Conservation (phyloP, 2,797 vertebrate genomes). For the Spinus olivaceus region DNA sequence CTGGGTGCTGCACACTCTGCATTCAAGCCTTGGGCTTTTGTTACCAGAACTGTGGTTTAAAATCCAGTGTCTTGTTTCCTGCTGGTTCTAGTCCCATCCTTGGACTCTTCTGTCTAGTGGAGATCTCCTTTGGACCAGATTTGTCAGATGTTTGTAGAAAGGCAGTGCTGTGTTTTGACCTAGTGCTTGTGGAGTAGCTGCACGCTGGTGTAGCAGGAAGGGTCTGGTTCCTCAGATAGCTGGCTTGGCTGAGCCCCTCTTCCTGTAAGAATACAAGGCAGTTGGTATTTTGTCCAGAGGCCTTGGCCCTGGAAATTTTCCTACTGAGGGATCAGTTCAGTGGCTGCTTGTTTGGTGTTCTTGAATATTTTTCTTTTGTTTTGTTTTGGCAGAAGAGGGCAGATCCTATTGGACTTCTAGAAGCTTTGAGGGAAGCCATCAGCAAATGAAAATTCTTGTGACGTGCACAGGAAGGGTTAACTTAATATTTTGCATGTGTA, state of each 20-base stretch:
- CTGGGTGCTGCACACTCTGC: background rate
- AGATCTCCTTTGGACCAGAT: background rate
- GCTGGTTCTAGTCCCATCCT: background rate
- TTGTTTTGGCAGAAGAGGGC: background rate
- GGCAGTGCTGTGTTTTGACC: background rate
- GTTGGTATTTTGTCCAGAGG: background rate
- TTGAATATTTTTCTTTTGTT: background rate
- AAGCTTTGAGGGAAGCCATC: background rate
- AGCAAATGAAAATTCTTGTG: background rate
- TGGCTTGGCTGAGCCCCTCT: conserved; percentile 35
- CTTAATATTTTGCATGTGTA: rapidly evolving
- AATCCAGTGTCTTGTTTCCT: background rate
- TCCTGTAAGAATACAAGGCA: conserved; percentile 33
- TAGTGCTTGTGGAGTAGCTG: background rate
- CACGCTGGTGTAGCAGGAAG: conserved; percentile 36
- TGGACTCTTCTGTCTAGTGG: background rate
- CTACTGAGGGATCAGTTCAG: background rate
- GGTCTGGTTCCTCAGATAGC: conserved; percentile 66
- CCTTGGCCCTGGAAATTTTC: conserved; percentile 14
- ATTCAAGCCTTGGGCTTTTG: background rate
- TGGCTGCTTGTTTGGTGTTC: background rate
- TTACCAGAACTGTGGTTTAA: background rate
- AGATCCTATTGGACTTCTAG: background rate
- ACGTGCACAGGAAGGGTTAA: background rate
- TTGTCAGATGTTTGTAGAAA: background rate